phyloP scores from a whole-genome alignment of 2,888 invertebrate genomes.

The Temnothorax rugatulus region DNA sequence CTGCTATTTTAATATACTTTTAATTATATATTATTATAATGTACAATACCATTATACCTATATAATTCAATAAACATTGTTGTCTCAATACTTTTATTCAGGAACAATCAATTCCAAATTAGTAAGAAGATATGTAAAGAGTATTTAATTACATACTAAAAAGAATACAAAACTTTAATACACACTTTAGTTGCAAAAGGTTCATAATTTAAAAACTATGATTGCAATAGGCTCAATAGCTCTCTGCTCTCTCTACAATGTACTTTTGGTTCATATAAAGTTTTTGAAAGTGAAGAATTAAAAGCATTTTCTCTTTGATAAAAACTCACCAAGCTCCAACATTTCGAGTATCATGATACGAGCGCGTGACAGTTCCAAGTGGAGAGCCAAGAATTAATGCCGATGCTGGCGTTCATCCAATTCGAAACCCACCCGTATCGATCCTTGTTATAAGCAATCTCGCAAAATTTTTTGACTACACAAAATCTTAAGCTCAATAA shows the following conservation, averaged over 20 bases:
- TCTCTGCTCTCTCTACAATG: neutral
- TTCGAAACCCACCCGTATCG: slow-evolving; percentile 73
- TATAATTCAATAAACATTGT: neutral
- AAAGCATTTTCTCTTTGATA: slow-evolving; percentile 2
- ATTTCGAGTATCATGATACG: slow-evolving; percentile 20
- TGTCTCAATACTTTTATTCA: neutral
- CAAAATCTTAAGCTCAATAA: neutral
- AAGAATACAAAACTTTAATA: neutral
- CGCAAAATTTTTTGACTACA: slow-evolving; percentile 37
- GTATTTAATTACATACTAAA: neutral
- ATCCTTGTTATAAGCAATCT: slow-evolving; percentile 61
- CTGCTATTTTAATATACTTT: neutral
- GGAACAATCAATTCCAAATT: neutral
- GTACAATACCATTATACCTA: neutral
- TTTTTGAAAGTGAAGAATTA: neutral
- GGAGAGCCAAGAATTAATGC: slow-evolving; percentile 80
- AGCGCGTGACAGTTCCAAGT: slow-evolving; percentile 63
- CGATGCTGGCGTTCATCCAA: slow-evolving; percentile 81
- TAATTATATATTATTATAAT: neutral
- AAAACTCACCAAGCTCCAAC: neutral
- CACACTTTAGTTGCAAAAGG: neutral
- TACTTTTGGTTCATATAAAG: neutral
- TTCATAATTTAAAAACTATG: neutral
- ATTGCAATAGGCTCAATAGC: neutral
- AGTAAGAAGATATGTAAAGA: neutral